Percentiles rank a stretch among this genome's conserved stretches.
Evolutionary conservation across 2,797 vertebrate species (phyloP).

Genomic region (Pangasius djambal): DNA sequence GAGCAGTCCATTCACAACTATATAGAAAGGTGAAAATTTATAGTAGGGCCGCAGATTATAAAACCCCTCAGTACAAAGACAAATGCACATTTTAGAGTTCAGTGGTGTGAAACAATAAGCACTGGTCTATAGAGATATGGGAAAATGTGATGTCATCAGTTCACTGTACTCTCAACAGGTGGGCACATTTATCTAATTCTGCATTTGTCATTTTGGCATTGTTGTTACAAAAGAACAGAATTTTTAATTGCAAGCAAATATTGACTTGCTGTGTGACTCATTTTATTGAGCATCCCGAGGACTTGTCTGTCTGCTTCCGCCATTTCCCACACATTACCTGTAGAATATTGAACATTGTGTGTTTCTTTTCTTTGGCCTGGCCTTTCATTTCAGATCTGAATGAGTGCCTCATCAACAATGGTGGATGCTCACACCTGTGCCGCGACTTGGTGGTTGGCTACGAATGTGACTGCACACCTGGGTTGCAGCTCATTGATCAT

Average conservation of each 20-base stretch:
- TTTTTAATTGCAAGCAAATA: neutral
- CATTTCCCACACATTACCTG: neutral
- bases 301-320: neutral
- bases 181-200: neutral
- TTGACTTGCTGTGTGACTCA: slow-evolving; percentile 19
- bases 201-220: neutral
- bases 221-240: neutral
- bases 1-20: neutral
- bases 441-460: slow-evolving; percentile 90
- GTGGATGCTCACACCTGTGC: slow-evolving; percentile 96
- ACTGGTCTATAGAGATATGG: neutral
- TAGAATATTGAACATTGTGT: slow-evolving; percentile 17
- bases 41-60: neutral
- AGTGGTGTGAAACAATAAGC: neutral
- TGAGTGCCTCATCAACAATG: slow-evolving; percentile 94
- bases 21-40: neutral
- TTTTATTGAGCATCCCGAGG: slow-evolving; percentile 24
- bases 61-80: neutral
- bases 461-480: slow-evolving; percentile 92
- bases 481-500: slow-evolving; percentile 90
- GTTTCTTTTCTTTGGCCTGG: neutral
- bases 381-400: slow-evolving; percentile 80
- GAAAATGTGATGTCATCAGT: neutral
- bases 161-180: neutral
- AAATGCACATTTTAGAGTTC: neutral